phyloP scores from a whole-genome alignment of 2,113 vertebrate species.

The Mobula birostris region DNA sequence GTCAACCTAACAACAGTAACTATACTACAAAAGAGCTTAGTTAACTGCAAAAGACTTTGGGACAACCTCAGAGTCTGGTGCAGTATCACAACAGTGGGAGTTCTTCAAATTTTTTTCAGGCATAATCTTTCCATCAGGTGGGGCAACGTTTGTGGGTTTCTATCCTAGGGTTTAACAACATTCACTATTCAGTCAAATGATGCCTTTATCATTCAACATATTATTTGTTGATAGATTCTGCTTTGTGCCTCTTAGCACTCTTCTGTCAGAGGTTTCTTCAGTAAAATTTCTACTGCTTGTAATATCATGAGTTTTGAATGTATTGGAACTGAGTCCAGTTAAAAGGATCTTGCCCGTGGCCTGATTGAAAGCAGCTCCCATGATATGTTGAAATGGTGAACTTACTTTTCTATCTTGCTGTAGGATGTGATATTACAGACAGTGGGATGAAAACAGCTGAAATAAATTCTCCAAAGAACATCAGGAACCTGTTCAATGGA shows the following conservation, averaged over 20 bases:
- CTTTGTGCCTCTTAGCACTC: neutral
- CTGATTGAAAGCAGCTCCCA: neutral
- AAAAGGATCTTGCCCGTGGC: neutral
- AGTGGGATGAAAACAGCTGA: constrained; percentile 70
- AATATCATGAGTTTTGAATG: neutral
- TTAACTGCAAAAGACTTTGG: neutral
- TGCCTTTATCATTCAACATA: neutral
- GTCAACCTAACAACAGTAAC: neutral
- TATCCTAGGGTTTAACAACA: neutral
- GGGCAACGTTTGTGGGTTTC: neutral
- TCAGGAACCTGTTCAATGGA: constrained; percentile 62
- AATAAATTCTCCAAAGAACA: constrained; percentile 65
- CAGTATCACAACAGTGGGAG: neutral
- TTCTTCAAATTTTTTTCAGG: neutral
- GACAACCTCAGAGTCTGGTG: neutral
- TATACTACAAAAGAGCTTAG: neutral
- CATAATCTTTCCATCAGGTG: neutral
- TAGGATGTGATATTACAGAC: constrained; percentile 57
- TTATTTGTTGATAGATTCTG: neutral
- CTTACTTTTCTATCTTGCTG: neutral
- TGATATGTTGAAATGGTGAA: neutral
- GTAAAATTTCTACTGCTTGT: neutral
- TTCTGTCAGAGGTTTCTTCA: neutral
- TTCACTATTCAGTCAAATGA: neutral
- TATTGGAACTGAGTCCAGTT: neutral